Percentiles rank a stretch among this genome's conserved stretches.
Conservation (phyloP, 2,797 vertebrate genomes). For the Chelidonichthys spinosus region DNA sequence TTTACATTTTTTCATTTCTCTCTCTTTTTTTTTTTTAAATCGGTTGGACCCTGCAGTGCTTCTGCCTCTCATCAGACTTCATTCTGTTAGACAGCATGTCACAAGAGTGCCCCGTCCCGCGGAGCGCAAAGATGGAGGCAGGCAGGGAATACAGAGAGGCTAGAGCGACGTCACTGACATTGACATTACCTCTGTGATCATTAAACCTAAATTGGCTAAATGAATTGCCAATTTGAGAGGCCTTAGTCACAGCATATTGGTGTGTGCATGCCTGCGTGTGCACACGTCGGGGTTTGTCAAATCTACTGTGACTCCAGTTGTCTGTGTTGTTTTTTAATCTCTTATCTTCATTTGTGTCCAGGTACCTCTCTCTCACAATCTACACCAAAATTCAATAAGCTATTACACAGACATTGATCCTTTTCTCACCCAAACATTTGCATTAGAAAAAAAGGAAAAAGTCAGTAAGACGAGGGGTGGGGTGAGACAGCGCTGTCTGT, state of each 20-base stretch:
- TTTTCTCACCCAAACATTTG: conserved; percentile 78
- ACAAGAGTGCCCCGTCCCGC: conserved; percentile 33
- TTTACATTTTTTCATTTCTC: background rate
- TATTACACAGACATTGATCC: conserved; percentile 79
- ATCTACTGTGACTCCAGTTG: conserved; percentile 41
- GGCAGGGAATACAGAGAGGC: conserved; percentile 67
- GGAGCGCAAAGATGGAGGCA: conserved; percentile 43
- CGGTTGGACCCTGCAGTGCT: conserved; percentile 34
- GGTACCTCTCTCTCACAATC: conserved; percentile 64
- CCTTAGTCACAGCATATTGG: conserved; percentile 76
- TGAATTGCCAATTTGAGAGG: conserved; percentile 83
- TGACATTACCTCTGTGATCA: conserved; percentile 83
- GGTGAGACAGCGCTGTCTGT: conserved; percentile 37
- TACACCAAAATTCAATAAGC: conserved; percentile 77
- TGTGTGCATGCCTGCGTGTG: conserved; percentile 35
- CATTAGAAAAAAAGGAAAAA: conserved; percentile 66
- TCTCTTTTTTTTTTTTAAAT: background rate
- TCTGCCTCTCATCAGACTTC: conserved; percentile 53
- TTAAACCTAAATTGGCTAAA: conserved; percentile 81
- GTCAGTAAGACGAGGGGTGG: conserved; percentile 39
- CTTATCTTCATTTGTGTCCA: conserved; percentile 68
- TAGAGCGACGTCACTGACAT: conserved; percentile 68
- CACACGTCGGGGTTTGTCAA: conserved; percentile 36
- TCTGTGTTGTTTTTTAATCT: conserved; percentile 5
- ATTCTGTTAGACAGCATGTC: conserved; percentile 53